Evolutionary conservation across 2,888 invertebrate genomes (phyloP), one percentile per base, ranked within the genome.

Genomic region (Helleia helle): DNA sequence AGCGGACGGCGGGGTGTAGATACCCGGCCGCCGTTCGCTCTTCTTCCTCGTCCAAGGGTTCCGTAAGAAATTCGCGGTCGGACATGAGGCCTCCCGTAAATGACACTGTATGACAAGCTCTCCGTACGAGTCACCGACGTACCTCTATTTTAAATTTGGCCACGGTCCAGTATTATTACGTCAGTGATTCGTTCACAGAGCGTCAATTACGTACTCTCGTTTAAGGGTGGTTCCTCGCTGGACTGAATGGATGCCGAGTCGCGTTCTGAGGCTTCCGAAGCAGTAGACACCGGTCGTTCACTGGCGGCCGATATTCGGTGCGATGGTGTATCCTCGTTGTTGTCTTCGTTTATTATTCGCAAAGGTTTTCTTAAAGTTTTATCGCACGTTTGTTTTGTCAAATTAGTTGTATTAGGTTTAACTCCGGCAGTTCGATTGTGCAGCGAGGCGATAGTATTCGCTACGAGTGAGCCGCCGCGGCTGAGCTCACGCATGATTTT

Each of bases 391-490:
- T 69, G 72, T 56, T n/a, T n/a, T n/a, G n/a, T n/a, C n/a, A 66
- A 53, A 65, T 73, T 75, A 60, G 65, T 31, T n/a, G 28, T 28
- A 22, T 28, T 48, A 54, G 62, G 53, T 61, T 80, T 77, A 48
- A 66, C 69, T 52, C 74, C 65, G 50, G 65, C 65, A 52, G 70
- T 61, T 46, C 80, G 80, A 62, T 73, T 75, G 75, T 79, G 76
- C 56, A 79, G 68, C 55, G 74, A 72, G 52, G 79, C 83, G 62
- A 77, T 80, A 65, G 80, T 77, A 64, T 89, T 88, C 46, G 89
- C 89, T 48, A 89, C 89, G 51, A 89, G 79, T 62, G 87, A 84
- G 67, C 86, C 86, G 68, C 75, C 83, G 65, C 86, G 83, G 72
- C 84, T 76, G 73, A 75, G 69, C 77, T 85, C 85, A 57, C 84